Base-by-base conservation (phyloP, 2,888 invertebrate species). In the Microchrysa polita region DNA sequence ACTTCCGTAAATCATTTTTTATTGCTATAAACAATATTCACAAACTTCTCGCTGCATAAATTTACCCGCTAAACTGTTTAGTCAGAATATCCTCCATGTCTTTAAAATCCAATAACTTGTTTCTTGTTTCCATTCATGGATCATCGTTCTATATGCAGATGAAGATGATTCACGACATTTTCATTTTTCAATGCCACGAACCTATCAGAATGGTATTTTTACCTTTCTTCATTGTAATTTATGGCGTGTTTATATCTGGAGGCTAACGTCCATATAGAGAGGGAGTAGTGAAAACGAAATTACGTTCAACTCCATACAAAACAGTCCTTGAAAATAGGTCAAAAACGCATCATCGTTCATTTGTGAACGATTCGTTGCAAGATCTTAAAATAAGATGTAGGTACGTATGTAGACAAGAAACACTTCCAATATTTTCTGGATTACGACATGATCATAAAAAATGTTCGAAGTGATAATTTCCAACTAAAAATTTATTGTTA, bases 301-400 rank as follows among this genome's bases (percentile, higher is more conserved):
- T 34, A 7, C 27, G 7, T 5, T 7, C 27, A 34, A 7, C 27
- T 34, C 27, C 27, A n/a, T n/a, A n/a, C n/a, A 7, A 34, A 34
- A 34, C 27, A 34, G 65, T 48, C 65, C 65, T 65, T 65, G 65
- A 44, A 65, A 20, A 23, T 65, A 16, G 61, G 61, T 61, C 61
- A 5, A 16, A 40, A 40, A 61, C 61, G 18, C 12, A 59, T 23
- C 27, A 9, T 16, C 23, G 59, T n/a, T 22, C 14, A 27, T 12
- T 48, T 48, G 9, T 23, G 10, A 5, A 61, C n/a, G 61, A 34
- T 23, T 7, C 27, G 23, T 61, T 61, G 16, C 40, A 40, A n/a
- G n/a, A n/a, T n/a, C n/a, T n/a, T n/a, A 27, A 61, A 61, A 61
- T 23, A 61, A 61, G n/a, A n/a, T n/a, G n/a, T n/a, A n/a, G n/a